Evolutionary conservation across 2,888 invertebrate genomes (phyloP).

Genomic region (Coelogynopora nodosa): DNA sequence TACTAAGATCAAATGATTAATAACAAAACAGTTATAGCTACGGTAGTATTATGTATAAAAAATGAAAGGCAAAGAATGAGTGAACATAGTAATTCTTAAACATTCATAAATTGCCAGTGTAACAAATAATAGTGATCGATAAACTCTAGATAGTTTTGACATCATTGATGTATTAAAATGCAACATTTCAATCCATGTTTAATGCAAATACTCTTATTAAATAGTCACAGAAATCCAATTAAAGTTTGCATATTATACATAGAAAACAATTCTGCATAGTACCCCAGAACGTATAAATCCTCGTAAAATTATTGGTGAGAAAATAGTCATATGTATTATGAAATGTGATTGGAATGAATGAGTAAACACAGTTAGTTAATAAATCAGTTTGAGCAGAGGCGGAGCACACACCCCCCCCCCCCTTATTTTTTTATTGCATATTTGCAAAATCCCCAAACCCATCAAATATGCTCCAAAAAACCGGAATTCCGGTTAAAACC

Average conservation of each 20-base stretch:
- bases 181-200: not conserved
- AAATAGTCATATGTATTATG: slow-evolving; percentile 31
- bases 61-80: slow-evolving; percentile 31
- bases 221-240: not conserved
- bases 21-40: slow-evolving; percentile 31
- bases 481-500: not conserved
- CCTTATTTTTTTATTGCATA: not conserved
- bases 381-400: not conserved
- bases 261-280: not conserved
- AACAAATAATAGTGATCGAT: not conserved
- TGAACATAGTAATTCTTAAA: slow-evolving; percentile 14
- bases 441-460: not conserved
- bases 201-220: not conserved
- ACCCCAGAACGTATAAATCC: not conserved
- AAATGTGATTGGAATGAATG: slow-evolving; percentile 24
- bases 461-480: too few relatives aligned
- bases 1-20: slow-evolving; percentile 27
- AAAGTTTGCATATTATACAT: not conserved
- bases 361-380: slow-evolving; percentile 31
- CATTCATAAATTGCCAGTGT: not conserved
- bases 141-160: not conserved
- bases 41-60: slow-evolving; percentile 28
- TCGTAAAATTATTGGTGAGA: slow-evolving; percentile 12
- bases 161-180: not conserved
- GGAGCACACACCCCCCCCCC: not conserved